phyloP scores from a whole-genome alignment of 2,113 vertebrate species.

The Lepidothrix coronata region DNA sequence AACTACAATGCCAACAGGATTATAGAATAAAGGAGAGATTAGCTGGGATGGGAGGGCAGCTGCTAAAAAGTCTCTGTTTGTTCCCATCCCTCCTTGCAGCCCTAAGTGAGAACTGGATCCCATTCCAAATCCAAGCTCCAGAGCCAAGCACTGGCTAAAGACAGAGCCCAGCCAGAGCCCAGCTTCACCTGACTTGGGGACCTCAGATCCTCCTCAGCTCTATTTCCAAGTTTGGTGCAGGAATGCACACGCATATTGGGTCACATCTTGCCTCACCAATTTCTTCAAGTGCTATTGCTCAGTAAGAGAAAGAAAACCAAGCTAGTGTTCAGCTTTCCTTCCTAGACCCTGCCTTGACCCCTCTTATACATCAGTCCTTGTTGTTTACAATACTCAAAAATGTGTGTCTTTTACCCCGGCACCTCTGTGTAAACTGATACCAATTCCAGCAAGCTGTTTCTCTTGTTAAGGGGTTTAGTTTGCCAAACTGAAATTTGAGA shows the following conservation, averaged over 20 bases:
- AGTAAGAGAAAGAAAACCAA: background rate
- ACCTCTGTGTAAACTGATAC: background rate
- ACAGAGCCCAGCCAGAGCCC: rapidly evolving
- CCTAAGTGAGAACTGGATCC: background rate
- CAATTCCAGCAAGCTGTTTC: background rate
- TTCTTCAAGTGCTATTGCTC: background rate
- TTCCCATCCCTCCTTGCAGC: background rate
- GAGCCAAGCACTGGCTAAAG: background rate
- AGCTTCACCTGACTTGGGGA: background rate
- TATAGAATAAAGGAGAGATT: background rate
- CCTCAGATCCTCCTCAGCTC: background rate
- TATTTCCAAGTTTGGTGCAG: background rate
- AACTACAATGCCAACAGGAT: rapidly evolving
- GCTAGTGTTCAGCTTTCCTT: background rate
- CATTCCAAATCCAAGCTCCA: background rate
- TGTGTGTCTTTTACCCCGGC: background rate
- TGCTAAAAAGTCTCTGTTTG: background rate
- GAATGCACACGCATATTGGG: background rate
- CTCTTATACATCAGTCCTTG: background rate
- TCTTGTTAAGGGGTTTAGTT: background rate
- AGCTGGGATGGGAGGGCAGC: background rate
- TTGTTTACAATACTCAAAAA: background rate
- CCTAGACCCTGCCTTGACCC: background rate
- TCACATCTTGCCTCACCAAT: background rate
- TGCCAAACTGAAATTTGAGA: background rate